Percentiles rank a stretch among this genome's conserved stretches.
Evolutionary conservation across 2,113 vertebrate genomes (phyloP).

Genomic region (Salvator merianae): DNA sequence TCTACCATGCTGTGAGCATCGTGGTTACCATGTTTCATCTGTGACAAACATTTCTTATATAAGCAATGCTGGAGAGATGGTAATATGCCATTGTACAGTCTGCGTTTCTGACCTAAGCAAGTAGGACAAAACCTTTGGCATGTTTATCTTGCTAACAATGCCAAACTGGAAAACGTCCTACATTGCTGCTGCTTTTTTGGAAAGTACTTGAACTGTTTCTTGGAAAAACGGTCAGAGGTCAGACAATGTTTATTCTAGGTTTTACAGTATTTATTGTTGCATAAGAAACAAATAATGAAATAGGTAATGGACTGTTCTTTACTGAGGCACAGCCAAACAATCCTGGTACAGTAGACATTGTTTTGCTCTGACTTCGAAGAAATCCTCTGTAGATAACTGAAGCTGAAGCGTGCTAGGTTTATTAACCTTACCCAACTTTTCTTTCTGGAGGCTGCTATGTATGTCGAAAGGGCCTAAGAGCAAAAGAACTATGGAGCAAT

Average conservation of each 20-base stretch:
- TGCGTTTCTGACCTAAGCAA: slow-evolving; percentile 6
- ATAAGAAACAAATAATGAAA: slow-evolving; percentile 22
- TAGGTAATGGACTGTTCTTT: slow-evolving; percentile 5
- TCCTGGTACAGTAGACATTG: neutral
- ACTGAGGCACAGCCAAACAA: slow-evolving; percentile 1
- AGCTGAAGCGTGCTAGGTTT: neutral
- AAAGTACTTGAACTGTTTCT: slow-evolving; percentile 28
- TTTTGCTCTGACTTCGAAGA: neutral
- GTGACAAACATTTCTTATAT: neutral
- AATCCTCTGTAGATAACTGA: neutral
- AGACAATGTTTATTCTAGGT: slow-evolving; percentile 34
- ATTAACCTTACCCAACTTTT: neutral
- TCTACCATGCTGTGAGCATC: neutral
- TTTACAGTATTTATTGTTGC: slow-evolving; percentile 29
- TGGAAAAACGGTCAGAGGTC: slow-evolving; percentile 32
- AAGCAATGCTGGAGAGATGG: neutral
- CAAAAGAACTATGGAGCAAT: too few species aligned
- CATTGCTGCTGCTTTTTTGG: slow-evolving; percentile 31
- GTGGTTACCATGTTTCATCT: neutral
- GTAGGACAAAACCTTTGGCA: slow-evolving; percentile 6
- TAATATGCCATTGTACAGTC: slow-evolving; percentile 9
- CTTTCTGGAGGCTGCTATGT: neutral
- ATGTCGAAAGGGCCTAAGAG: neutral
- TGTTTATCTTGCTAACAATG: slow-evolving; percentile 4
- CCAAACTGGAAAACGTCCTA: slow-evolving; percentile 23